phyloP scores from a whole-genome alignment of 2,888 invertebrate genomes.

The Cryptus viduatorius region DNA sequence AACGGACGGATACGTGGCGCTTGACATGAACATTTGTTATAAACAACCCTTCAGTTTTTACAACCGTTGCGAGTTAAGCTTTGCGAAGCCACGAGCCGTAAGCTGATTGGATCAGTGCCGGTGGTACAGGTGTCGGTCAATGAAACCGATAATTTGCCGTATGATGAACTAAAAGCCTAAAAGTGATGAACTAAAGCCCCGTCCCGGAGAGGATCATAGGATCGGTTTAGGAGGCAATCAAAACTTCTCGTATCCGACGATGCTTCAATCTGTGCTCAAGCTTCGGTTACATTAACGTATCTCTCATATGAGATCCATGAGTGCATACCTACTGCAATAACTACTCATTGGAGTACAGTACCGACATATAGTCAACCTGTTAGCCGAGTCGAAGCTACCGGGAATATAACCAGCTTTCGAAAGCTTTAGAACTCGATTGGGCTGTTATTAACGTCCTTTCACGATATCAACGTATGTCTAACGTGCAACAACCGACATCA shows the following conservation, averaged over 20 bases:
- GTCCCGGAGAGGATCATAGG: constrained; percentile 25
- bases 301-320: constrained; percentile 30
- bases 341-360: not conserved
- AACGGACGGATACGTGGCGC: not conserved
- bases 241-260: constrained; percentile 27
- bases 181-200: constrained; percentile 14
- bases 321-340: constrained; percentile 11
- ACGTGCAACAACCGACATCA: not conserved
- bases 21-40: not conserved
- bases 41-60: not conserved
- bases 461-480: constrained; percentile 8
- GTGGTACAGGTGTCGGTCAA: constrained; percentile 5
- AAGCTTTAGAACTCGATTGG: constrained; percentile 15
- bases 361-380: constrained; percentile 1
- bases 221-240: constrained; percentile 31
- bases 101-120: not conserved
- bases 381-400: constrained; percentile 16
- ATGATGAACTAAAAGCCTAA: not conserved
- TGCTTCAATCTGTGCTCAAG: not conserved
- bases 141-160: constrained; percentile 22
- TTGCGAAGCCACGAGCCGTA: not conserved
- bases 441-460: constrained; percentile 1
- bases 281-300: constrained; percentile 13
- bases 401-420: constrained; percentile 9
- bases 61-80: not conserved